phyloP scores from a whole-genome alignment of 1,140 invertebrate genomes.

The Elymnias hypermnestra region DNA sequence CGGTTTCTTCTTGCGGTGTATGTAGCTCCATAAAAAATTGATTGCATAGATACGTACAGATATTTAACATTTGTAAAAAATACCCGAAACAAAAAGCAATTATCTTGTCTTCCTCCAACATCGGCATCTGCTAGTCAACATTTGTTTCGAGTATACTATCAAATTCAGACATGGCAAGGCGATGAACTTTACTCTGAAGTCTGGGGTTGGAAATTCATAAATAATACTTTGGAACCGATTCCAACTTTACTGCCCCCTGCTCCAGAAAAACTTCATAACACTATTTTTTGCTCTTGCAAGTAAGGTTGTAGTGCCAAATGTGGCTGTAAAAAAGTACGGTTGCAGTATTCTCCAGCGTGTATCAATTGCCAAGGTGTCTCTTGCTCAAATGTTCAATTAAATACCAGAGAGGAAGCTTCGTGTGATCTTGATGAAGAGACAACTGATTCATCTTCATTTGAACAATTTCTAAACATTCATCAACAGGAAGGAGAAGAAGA shows the following conservation, averaged over 20 bases:
- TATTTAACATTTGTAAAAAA: constrained; percentile 38
- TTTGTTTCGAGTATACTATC: constrained; percentile 19
- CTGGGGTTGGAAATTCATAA: constrained; percentile 38
- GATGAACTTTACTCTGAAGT: constrained; percentile 35
- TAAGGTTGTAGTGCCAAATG: constrained; percentile 18
- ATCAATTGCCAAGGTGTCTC: constrained; percentile 12
- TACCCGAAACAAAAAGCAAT: constrained; percentile 34
- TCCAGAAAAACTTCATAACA: constrained; percentile 34
- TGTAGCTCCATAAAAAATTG: constrained; percentile 43
- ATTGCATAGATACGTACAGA: constrained; percentile 32
- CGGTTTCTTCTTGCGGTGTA: constrained; percentile 43
- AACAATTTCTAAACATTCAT: no score
- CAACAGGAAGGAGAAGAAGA: constrained; percentile 5
- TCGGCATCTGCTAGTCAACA: constrained; percentile 40
- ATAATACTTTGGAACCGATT: constrained; percentile 30
- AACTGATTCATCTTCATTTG: constrained; percentile 8
- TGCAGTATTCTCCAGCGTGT: constrained; percentile 8
- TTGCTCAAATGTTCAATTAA: constrained; percentile 12
- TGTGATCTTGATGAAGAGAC: constrained; percentile 17
- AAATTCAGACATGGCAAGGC: constrained; percentile 31
- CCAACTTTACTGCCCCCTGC: constrained; percentile 30
- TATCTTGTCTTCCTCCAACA: constrained; percentile 42
- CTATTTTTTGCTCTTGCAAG: constrained; percentile 33
- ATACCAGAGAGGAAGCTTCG: constrained; percentile 8
- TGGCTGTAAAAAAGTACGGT: constrained; percentile 13